A percentile compares a stretch with the other conserved stretches of the same genome.
Evolutionary conservation across 2,888 invertebrate species (phyloP).

Genomic region (Trachelus iudaicus): DNA sequence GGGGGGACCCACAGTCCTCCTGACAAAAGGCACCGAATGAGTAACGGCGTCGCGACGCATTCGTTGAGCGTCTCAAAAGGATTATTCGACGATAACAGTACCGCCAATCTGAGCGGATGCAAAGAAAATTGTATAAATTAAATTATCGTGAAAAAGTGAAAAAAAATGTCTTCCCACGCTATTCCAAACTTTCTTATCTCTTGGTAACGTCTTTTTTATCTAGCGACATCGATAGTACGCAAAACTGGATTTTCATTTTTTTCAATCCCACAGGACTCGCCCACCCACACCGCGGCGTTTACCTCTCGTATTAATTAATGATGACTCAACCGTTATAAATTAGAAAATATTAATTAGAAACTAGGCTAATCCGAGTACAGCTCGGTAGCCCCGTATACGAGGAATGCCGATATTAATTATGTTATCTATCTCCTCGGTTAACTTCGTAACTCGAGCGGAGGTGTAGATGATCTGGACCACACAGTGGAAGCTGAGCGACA

Average conservation of each 20-base stretch:
- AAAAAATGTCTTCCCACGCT: not conserved
- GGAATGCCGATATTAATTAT: constrained; percentile 18
- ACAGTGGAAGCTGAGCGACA: constrained; percentile 1
- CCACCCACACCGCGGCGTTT: not conserved
- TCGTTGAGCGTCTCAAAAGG: not conserved
- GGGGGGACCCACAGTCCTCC: not conserved
- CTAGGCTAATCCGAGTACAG: constrained; percentile 19
- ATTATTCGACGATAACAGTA: not conserved
- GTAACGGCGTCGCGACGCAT: not conserved
- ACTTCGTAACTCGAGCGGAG: constrained; percentile 8
- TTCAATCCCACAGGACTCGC: not conserved
- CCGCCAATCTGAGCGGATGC: rapidly evolving
- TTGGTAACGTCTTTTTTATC: no score
- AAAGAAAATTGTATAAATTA: not conserved
- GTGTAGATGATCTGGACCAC: constrained; percentile 10
- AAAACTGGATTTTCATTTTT: not conserved
- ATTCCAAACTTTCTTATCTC: not conserved
- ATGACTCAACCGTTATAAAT: constrained; percentile 16
- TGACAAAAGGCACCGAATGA: not conserved
- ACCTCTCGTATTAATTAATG: constrained; percentile 9
- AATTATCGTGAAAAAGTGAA: not conserved
- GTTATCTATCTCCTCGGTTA: constrained; percentile 14
- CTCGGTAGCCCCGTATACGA: constrained; percentile 4
- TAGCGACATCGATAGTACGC: not conserved
- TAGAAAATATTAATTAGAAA: constrained; percentile 22